Evolutionary conservation across 2,888 invertebrate genomes (phyloP), one percentile per base, ranked within the genome.

Genomic region (Diarsia mendica): DNA sequence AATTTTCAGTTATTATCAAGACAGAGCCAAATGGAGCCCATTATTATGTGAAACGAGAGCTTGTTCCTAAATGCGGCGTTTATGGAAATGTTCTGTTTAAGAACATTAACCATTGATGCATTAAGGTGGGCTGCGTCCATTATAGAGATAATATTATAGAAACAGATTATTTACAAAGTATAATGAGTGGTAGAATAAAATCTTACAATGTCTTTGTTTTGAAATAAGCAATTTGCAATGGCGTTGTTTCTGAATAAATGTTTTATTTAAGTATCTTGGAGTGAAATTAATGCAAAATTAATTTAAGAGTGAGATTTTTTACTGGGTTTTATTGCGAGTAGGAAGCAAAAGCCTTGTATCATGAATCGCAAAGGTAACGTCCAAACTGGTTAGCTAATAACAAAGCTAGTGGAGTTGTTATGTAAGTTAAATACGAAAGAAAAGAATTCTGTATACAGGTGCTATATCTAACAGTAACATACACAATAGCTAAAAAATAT

Each of bases 71-170:
- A 91, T 89, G 90, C 82, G 72, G 69, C 85, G 83, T 91, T 92
- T 92, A 92, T 92, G 91, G 89, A 91, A 93, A 93, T 92, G 76
- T 83, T 80, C 79, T 76, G 72, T 67, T 76, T 73, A 84, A 46
- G 72, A 80, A 84, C 80, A 86, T 87, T 87, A 83, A 84, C 80
- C 85, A 85, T 87, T 86, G 87, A 88, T 88, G 87, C 79, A 86
- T 88, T 86, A 86, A 85, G 77, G 82, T 88, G 80, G 76, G 77
- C 75, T 77, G 49, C 69, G 78, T 64, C 72, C 70, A 85, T 86
- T 82, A 80, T 51, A 65, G 39, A 61, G 39, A 46, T 64, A 53
- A 58, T 78, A 64, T 44, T 77, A 79, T 67, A 82, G 73, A 72
- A 58, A 61, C 68, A 78, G 67, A 69, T 79, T 79, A 77, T 83